A percentile compares a stretch with the other conserved stretches of the same genome.
Conservation (phyloP, 1,140 invertebrate species). For the Arion vulgaris region DNA sequence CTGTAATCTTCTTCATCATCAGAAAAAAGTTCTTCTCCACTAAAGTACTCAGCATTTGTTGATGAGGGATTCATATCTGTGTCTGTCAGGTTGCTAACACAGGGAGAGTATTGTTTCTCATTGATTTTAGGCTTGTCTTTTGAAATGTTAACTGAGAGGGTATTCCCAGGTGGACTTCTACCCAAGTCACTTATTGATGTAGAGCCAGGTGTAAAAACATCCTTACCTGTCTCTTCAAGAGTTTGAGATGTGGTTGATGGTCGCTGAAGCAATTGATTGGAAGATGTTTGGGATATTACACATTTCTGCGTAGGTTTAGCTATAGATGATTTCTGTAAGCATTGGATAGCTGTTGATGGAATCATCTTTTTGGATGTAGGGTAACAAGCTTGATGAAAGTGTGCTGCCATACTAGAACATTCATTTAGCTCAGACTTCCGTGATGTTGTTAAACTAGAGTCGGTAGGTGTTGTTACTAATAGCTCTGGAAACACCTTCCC, state of each 20-base stretch:
- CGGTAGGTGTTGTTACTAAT: not conserved
- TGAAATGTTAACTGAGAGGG: not conserved
- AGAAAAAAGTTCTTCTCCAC: conserved; percentile 16
- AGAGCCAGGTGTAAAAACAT: not conserved
- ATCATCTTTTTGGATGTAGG: not conserved
- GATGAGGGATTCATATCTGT: not conserved
- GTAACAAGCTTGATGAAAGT: not conserved
- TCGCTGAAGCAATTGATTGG: too few species aligned
- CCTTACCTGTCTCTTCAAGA: not conserved
- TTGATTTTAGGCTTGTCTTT: not conserved
- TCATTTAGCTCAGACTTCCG: not conserved
- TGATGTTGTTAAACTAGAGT: not conserved
- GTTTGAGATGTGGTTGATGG: too few species aligned
- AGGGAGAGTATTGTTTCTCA: not conserved
- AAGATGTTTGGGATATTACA: not conserved
- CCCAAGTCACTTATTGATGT: too few species aligned
- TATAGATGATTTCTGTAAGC: not conserved
- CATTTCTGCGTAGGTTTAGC: not conserved
- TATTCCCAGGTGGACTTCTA: not conserved
- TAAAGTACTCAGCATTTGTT: not conserved
- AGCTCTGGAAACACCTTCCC: not conserved
- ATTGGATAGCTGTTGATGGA: not conserved
- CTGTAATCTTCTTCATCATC: not conserved
- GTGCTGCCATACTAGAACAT: not conserved
- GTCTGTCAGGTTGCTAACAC: not conserved